A percentile compares a stretch with the other conserved stretches of the same genome.
Evolutionary conservation across 2,113 vertebrate genomes (phyloP).

Genomic region (Equus quagga): DNA sequence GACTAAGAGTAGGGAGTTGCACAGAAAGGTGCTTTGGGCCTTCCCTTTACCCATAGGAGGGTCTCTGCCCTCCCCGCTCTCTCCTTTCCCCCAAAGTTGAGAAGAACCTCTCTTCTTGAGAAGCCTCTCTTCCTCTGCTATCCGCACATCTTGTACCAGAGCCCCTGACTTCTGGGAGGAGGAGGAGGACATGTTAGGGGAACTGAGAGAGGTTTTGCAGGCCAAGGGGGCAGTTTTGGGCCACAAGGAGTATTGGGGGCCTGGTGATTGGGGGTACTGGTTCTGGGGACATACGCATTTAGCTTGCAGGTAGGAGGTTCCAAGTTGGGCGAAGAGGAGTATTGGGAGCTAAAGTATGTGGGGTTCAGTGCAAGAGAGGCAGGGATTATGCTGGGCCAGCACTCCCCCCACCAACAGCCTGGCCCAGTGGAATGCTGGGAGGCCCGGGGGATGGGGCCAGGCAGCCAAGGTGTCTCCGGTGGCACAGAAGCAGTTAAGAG

Average conservation of each 20-base stretch:
- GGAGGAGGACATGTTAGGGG: neutral
- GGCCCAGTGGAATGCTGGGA: slow-evolving; percentile 76
- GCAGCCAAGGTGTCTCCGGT: slow-evolving; percentile 81
- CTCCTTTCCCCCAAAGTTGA: neutral
- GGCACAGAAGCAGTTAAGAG: slow-evolving; percentile 88
- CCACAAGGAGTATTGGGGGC: neutral
- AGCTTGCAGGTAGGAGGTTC: slow-evolving; percentile 71
- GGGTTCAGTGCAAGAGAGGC: slow-evolving; percentile 64
- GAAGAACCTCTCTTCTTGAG: neutral
- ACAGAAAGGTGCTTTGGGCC: neutral
- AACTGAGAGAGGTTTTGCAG: neutral
- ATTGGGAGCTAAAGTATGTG: slow-evolving; percentile 60
- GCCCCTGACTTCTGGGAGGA: neutral
- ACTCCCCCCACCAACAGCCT: slow-evolving; percentile 7
- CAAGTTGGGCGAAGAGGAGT: slow-evolving; percentile 62
- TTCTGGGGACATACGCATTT: slow-evolving; percentile 62
- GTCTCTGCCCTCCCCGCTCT: neutral
- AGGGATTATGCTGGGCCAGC: slow-evolving; percentile 57
- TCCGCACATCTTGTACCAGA: neutral
- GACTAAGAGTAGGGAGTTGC: neutral
- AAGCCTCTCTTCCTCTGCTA: neutral
- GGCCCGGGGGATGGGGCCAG: slow-evolving; percentile 76
- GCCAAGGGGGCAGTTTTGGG: neutral
- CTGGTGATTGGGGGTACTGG: neutral
- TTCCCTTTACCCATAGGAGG: neutral